phyloP scores from a whole-genome alignment of 1,140 invertebrate species.

The Drosophila chauvacae region DNA sequence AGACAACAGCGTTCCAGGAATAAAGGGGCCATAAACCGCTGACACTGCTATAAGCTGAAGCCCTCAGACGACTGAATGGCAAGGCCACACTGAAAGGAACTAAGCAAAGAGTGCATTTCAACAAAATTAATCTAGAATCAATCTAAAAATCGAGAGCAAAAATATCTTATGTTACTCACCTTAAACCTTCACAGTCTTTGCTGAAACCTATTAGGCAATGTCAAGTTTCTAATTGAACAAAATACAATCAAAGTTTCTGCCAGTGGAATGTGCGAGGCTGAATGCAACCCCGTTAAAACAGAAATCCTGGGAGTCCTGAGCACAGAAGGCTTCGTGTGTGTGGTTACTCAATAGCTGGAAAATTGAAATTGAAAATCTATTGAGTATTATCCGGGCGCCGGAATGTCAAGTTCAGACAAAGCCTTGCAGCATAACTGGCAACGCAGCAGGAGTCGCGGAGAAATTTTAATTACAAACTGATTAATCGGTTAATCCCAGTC shows the following conservation, averaged over 20 bases:
- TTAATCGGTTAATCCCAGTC: slow-evolving; percentile 32
- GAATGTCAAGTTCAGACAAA: slow-evolving; percentile 51
- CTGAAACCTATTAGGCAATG: no score
- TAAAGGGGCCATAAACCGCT: slow-evolving; percentile 44
- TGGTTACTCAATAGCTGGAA: slow-evolving; percentile 67
- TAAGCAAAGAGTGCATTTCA: not conserved
- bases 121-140: no score
- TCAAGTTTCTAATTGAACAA: no score
- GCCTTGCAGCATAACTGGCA: slow-evolving; percentile 10
- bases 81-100: not conserved
- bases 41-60: slow-evolving; percentile 32
- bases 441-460: slow-evolving; percentile 3
- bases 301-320: slow-evolving; percentile 7
- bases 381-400: slow-evolving; percentile 29
- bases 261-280: slow-evolving; percentile 1
- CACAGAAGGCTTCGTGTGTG: slow-evolving; percentile 25
- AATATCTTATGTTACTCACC: not conserved
- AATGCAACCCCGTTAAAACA: slow-evolving; percentile 34
- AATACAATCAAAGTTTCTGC: not conserved
- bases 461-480: slow-evolving; percentile 38
- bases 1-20: slow-evolving; percentile 26
- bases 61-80: slow-evolving; percentile 6
- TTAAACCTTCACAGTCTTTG: no score
- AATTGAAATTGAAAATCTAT: slow-evolving; percentile 72
- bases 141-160: no score